Percentiles rank a stretch among this genome's conserved stretches.
These are phyloP conservation scores for Molossus alvarezi DNA, from an alignment of 2,797 vertebrate species.

Conservation along the genomic window DNA sequence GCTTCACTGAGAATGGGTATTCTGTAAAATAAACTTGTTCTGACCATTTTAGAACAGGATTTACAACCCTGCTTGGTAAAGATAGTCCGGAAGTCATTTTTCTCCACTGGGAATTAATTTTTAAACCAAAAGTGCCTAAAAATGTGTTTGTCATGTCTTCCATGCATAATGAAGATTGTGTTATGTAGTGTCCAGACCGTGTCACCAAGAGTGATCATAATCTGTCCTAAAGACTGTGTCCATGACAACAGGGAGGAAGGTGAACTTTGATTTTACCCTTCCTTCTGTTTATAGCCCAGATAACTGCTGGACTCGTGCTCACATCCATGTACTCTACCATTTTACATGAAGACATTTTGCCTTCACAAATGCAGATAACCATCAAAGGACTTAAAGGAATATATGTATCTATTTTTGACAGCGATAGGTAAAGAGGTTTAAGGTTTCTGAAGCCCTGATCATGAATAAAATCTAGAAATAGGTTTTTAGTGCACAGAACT, in stretches of 20 bases:
- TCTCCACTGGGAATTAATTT: neutral
- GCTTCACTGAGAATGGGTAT: neutral
- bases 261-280: neutral
- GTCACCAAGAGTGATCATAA: neutral
- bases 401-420: neutral
- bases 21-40: conserved; percentile 53
- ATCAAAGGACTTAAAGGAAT: neutral
- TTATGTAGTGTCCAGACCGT: neutral
- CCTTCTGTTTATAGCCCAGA: neutral
- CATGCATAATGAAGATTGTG: neutral
- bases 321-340: neutral
- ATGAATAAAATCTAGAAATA: conserved; percentile 23
- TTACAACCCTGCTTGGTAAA: conserved; percentile 44
- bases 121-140: neutral
- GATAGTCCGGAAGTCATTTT: conserved; percentile 55
- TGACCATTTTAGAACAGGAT: conserved; percentile 66
- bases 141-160: conserved; percentile 22
- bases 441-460: neutral
- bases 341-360: neutral
- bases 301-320: neutral
- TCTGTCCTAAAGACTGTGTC: conserved; percentile 6
- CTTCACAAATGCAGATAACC: neutral
- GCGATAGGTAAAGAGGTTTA: neutral
- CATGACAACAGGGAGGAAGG: neutral
- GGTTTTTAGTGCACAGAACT: neutral